These are phyloP conservation scores for Oreochromis tanganicae DNA, from an alignment of 2,113 vertebrate genomes.

Conservation along the genomic window DNA sequence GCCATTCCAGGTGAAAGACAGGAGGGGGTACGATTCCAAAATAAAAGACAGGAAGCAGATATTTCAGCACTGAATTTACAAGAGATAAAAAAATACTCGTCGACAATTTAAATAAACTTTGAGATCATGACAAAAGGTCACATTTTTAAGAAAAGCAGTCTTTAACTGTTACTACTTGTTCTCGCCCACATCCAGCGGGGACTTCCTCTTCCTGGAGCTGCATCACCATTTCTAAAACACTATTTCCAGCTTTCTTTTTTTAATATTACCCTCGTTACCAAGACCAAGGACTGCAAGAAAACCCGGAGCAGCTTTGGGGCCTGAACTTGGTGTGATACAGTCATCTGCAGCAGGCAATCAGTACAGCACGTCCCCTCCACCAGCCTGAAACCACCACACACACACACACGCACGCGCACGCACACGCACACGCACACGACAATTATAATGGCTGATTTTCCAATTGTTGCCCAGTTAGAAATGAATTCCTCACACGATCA, in stretches of 20 bases:
- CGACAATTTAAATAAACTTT: neutral
- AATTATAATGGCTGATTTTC: neutral
- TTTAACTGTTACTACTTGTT: neutral
- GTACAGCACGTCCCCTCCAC: neutral
- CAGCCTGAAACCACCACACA: neutral
- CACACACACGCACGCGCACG: neutral
- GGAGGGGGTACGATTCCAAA: neutral
- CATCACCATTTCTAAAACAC: neutral
- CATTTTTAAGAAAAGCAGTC: neutral
- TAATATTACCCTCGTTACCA: neutral
- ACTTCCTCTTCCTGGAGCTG: neutral
- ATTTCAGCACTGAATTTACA: neutral
- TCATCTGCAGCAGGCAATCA: neutral
- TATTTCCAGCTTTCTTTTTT: neutral
- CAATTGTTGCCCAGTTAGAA: neutral
- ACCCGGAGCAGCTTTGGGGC: neutral
- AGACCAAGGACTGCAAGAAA: neutral
- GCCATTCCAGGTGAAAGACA: neutral
- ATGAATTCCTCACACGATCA: neutral
- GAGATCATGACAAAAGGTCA: neutral
- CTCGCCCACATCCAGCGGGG: neutral
- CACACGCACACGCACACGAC: accelerated
- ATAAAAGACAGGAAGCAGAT: neutral
- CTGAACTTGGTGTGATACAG: neutral
- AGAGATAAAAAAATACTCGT: neutral